Evolutionary conservation across 2,797 vertebrate genomes (phyloP).

Genomic region (Danio tinwini): DNA sequence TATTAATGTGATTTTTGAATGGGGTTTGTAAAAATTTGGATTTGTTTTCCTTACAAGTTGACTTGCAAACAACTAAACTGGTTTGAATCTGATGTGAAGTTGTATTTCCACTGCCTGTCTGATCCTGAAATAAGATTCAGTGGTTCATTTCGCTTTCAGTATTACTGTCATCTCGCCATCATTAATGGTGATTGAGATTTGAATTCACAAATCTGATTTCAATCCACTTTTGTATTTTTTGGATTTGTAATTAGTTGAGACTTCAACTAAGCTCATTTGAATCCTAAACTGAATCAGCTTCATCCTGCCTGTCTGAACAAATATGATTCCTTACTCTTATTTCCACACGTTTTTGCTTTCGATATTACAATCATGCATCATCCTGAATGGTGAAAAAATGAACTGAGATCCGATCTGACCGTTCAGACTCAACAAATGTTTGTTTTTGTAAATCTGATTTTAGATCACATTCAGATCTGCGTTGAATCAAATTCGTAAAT

Average conservation of each 20-base stretch:
- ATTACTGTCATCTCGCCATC: neutral
- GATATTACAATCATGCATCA: neutral
- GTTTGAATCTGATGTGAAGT: neutral
- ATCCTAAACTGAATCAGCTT: neutral
- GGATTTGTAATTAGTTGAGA: neutral
- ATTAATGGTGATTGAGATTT: neutral
- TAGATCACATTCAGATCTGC: neutral
- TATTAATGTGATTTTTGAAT: neutral
- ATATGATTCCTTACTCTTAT: neutral
- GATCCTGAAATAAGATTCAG: conserved; percentile 50
- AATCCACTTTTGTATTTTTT: neutral
- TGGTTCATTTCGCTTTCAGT: conserved; percentile 22
- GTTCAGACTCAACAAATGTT: neutral
- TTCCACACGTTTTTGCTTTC: neutral
- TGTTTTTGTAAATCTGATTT: neutral
- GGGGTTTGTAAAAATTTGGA: neutral
- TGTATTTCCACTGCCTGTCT: neutral
- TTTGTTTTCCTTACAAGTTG: neutral
- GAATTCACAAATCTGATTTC: neutral
- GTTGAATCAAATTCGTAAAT: neutral
- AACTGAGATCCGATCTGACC: neutral
- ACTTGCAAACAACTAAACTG: neutral
- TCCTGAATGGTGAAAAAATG: neutral
- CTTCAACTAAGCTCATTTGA: neutral
- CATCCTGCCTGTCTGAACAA: neutral